These are phyloP conservation scores for Upupa epops DNA, from an alignment of 2,113 vertebrate species.

Conservation along the genomic window DNA sequence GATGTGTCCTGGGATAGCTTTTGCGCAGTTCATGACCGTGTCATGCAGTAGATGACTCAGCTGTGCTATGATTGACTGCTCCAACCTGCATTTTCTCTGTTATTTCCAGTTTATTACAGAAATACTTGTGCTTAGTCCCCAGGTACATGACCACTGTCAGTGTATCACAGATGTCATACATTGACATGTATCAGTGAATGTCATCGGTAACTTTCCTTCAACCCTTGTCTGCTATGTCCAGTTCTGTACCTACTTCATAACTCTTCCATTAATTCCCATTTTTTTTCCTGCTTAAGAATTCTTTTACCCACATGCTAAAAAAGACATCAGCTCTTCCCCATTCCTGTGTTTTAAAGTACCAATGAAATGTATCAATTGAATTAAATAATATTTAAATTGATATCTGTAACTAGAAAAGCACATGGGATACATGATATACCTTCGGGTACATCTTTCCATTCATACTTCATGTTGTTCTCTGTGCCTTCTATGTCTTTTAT, in stretches of 20 bases:
- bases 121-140: neutral
- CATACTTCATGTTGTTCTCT: neutral
- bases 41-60: neutral
- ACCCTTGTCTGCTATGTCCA: neutral
- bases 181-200: neutral
- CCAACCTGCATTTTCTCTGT: neutral
- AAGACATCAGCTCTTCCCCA: neutral
- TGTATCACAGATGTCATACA: neutral
- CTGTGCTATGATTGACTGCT: neutral
- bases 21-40: neutral
- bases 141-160: neutral
- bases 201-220: neutral
- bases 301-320: neutral
- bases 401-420: neutral
- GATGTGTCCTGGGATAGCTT: neutral
- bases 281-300: neutral
- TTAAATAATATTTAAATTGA: neutral
- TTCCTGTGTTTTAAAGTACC: neutral
- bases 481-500: neutral
- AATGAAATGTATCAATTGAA: neutral
- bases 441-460: neutral
- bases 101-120: neutral
- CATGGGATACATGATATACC: neutral
- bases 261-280: neutral
- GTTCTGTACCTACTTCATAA: neutral